A percentile compares a stretch with the other conserved stretches of the same genome.
Conservation (phyloP, 2,797 vertebrate species). For the Sebastes trivittatus region DNA sequence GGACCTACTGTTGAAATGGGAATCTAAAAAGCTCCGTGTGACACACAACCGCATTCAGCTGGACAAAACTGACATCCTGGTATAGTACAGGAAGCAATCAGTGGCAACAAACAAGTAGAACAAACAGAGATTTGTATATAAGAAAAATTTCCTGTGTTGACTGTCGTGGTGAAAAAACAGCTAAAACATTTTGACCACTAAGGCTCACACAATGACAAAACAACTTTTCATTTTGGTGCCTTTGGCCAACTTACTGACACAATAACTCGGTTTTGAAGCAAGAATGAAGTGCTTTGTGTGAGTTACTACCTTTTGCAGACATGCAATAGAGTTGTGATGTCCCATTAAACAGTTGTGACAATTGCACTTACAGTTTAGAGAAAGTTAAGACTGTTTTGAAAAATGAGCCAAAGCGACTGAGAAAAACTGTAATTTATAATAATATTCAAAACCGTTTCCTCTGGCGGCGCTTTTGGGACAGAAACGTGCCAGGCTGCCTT, state of each 20-base stretch:
- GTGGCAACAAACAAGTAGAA: not conserved
- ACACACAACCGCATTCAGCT: not conserved
- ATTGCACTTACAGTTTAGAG: no score
- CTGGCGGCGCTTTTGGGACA: not conserved
- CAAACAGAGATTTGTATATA: not conserved
- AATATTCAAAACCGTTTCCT: not conserved
- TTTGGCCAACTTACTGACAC: not conserved
- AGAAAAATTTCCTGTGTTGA: not conserved
- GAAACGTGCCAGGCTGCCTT: not conserved
- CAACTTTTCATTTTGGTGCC: not conserved
- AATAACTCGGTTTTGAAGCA: not conserved
- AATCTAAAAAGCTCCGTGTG: not conserved
- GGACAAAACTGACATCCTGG: not conserved
- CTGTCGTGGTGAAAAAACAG: not conserved
- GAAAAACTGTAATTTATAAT: not conserved
- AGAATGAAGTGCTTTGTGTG: not conserved
- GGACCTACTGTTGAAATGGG: no score
- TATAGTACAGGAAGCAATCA: not conserved
- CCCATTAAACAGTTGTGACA: no score
- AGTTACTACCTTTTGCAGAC: not conserved
- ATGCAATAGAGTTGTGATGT: no score
- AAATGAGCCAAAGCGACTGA: no score
- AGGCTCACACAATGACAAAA: accelerated
- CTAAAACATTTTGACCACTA: not conserved
- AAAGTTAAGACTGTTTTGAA: no score